phyloP scores from a whole-genome alignment of 2,888 invertebrate species.

The Palloptera scutellata region DNA sequence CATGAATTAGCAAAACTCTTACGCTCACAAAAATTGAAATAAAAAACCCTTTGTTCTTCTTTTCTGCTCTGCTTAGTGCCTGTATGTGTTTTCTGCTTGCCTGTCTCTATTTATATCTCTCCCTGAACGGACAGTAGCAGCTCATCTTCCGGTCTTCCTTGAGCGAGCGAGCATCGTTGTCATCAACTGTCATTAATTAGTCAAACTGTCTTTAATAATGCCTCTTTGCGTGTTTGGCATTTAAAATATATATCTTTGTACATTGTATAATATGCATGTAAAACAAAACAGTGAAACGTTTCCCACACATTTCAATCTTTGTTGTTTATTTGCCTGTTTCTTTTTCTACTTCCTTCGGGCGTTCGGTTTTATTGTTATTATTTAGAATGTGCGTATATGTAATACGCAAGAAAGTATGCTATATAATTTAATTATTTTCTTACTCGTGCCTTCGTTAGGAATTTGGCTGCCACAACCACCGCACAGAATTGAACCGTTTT shows the following conservation, averaged over 20 bases:
- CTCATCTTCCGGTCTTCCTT: too few relatives aligned
- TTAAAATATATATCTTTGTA: not conserved
- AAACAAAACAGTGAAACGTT: too few relatives aligned
- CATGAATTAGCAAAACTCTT: too few relatives aligned
- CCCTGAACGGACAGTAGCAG: too few relatives aligned
- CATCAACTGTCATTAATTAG: constrained; percentile 10
- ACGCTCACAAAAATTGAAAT: not conserved
- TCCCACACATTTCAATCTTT: too few relatives aligned
- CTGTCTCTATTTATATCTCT: too few relatives aligned
- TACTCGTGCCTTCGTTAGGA: not conserved
- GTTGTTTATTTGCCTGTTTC: not conserved
- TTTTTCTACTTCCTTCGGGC: not conserved
- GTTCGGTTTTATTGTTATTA: too few relatives aligned
- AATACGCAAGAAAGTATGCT: not conserved
- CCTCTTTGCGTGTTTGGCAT: not conserved
- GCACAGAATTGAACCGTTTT: not conserved
- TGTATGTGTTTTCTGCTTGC: not conserved
- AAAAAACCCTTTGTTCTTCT: not conserved
- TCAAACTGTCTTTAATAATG: constrained; percentile 1
- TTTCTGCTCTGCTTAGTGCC: not conserved
- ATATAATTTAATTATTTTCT: constrained; percentile 8
- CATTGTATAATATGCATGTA: not conserved
- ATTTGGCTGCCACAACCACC: not conserved
- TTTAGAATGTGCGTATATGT: not conserved
- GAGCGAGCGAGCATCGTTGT: not conserved